Percentiles rank a stretch among this genome's conserved stretches.
These are phyloP conservation scores for Agrotis ipsilon DNA, from an alignment of 2,888 invertebrate species.

Conservation along the genomic window DNA sequence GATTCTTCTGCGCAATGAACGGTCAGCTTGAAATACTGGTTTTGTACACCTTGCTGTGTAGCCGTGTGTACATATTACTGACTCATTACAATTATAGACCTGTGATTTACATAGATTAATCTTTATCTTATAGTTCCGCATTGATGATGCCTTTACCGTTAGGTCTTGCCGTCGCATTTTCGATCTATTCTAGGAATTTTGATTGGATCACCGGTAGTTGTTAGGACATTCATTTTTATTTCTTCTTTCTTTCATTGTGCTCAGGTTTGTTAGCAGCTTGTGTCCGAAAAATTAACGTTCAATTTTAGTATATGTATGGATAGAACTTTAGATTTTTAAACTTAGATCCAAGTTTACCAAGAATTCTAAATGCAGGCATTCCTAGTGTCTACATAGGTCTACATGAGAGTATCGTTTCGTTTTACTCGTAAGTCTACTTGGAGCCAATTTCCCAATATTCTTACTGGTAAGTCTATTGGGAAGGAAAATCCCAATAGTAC, in stretches of 20 bases:
- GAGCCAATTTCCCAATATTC: too few relatives aligned
- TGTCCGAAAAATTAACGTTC: background rate
- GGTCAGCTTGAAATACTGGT: too few relatives aligned
- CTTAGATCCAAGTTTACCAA: background rate
- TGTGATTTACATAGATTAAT: conserved; percentile 11
- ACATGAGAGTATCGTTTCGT: too few relatives aligned
- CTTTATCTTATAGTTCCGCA: conserved; percentile 3
- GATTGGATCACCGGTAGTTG: background rate
- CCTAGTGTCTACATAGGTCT: too few relatives aligned
- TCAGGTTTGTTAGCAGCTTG: background rate
- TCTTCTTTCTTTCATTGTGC: too few relatives aligned
- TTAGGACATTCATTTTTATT: background rate
- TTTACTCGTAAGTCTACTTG: too few relatives aligned
- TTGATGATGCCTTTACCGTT: background rate
- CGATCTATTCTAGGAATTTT: background rate
- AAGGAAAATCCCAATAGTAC: too few relatives aligned
- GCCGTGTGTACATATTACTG: background rate
- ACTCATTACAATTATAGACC: conserved; percentile 11
- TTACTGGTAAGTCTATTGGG: too few relatives aligned
- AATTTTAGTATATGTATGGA: background rate
- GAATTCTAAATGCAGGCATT: too few relatives aligned
- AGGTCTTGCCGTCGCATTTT: background rate
- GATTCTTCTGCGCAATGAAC: too few relatives aligned
- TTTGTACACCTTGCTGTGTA: too few relatives aligned
- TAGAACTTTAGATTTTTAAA: background rate